Evolutionary conservation across 2,113 vertebrate species (phyloP).

Genomic region (Candoia aspera): DNA sequence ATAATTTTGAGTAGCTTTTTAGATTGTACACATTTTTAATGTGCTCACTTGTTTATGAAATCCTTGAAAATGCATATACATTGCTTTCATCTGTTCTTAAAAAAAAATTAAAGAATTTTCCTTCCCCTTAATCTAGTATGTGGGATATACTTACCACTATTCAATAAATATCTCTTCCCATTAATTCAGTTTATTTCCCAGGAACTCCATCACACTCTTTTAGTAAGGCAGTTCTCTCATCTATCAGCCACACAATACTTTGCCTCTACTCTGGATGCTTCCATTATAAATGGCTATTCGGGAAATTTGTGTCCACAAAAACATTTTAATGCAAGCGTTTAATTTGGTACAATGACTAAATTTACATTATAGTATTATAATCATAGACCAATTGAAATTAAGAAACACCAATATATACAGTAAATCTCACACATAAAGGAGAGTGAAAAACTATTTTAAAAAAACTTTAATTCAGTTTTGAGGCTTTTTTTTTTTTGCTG

Average conservation of each 20-base stretch:
- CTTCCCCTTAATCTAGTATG: not conserved
- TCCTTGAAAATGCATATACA: not conserved
- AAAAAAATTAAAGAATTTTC: not conserved
- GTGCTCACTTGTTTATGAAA: not conserved
- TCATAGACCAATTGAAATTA: not conserved
- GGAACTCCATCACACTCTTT: not conserved
- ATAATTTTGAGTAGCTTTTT: not conserved
- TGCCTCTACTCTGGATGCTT: not conserved
- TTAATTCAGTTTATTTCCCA: not conserved
- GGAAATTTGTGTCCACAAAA: not conserved
- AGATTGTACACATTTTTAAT: not conserved
- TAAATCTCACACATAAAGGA: not conserved
- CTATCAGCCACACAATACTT: not conserved
- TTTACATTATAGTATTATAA: not conserved
- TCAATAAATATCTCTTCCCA: not conserved
- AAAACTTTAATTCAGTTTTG: not conserved
- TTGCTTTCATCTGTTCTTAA: not conserved
- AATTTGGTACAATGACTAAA: not conserved
- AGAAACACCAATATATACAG: not conserved
- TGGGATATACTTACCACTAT: not conserved
- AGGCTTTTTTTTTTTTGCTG: not conserved
- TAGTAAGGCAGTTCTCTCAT: not conserved
- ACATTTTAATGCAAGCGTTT: not conserved
- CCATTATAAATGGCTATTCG: not conserved
- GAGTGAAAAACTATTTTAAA: not conserved